Evolutionary conservation across 2,113 vertebrate genomes (phyloP), one percentile per base, ranked within the genome.

Genomic region (Anoplopoma fimbria): DNA sequence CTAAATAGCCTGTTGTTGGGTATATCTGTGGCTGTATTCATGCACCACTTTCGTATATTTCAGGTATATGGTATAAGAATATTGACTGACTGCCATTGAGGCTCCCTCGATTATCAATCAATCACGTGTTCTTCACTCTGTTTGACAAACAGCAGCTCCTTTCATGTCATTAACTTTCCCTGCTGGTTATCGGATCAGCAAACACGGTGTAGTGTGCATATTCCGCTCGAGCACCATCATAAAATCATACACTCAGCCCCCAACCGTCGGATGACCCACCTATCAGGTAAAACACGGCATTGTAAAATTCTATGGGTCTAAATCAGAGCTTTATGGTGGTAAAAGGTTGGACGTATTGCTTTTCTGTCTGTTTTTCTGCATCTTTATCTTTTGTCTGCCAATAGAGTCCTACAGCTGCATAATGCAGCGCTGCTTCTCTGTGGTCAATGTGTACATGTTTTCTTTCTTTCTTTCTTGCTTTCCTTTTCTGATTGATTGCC

Each of bases 141-240:
- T 87, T 93, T 88, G 90, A 70, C 91, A 92, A 93, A 92, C 89
- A 92, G 87, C 84, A 86, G 85, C 83, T 86, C 75, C 79, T 93
- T 90, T 93, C 86, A 91, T 87, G 91, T 87, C 89, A 93, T 92
- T 93, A 93, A 88, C 92, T 90, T 93, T 88, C 84, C 83, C 86
- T 85, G 85, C 79, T 82, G 86, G 87, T 92, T 91, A 93, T 91
- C 92, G 88, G 87, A 91, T 89, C 86, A 80, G 93, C 91, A 94
- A 94, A 93, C 91, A 93, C 83, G 65, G 82, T 85, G 80, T 47
- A 86, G 81, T 83, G 89, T 79, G 85, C 83, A 81, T 82, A 82
- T 90, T 92, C 83, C 71, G 87, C 92, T 87, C 34, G 60, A 89
- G 88, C 88, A 86, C 85, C 64, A 53, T 74, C 91, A 88, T 93